A percentile compares a stretch with the other conserved stretches of the same genome.
Conservation (phyloP, 2,797 vertebrate species). For the Mergus octosetaceus region DNA sequence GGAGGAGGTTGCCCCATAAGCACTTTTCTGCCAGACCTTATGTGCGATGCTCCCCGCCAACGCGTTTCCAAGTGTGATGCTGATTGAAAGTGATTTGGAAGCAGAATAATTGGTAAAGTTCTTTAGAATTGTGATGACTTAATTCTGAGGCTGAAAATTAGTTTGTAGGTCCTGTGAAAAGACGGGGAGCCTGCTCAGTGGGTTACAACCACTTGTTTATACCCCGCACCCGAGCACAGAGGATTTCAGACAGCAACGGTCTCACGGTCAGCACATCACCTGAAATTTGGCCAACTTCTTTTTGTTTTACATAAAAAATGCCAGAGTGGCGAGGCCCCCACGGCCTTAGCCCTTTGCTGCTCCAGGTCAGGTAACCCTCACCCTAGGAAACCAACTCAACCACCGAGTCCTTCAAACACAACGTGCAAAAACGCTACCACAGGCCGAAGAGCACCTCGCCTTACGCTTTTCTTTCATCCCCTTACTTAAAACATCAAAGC, state of each 20-base stretch:
- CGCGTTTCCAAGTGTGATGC: fast-evolving
- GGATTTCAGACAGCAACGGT: background rate
- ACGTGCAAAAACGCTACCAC: fast-evolving
- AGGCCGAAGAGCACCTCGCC: background rate
- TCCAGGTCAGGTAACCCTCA: fast-evolving
- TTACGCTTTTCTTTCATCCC: background rate
- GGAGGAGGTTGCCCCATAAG: background rate
- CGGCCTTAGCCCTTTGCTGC: background rate
- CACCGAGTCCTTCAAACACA: fast-evolving
- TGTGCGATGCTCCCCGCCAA: fast-evolving
- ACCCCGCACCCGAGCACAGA: background rate
- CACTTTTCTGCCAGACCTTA: background rate
- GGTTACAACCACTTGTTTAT: background rate
- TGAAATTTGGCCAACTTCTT: background rate
- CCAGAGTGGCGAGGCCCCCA: background rate
- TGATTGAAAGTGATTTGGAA: background rate
- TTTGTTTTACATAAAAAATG: background rate
- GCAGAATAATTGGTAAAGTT: background rate
- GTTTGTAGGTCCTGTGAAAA: background rate
- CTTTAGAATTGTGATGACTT: background rate
- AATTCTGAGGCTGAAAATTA: background rate
- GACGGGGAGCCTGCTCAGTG: background rate
- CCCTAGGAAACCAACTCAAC: background rate
- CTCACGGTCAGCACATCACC: background rate
- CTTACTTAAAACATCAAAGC: background rate